Base-by-base conservation (phyloP, 2,888 invertebrate species). In the Saturnia japonica region DNA sequence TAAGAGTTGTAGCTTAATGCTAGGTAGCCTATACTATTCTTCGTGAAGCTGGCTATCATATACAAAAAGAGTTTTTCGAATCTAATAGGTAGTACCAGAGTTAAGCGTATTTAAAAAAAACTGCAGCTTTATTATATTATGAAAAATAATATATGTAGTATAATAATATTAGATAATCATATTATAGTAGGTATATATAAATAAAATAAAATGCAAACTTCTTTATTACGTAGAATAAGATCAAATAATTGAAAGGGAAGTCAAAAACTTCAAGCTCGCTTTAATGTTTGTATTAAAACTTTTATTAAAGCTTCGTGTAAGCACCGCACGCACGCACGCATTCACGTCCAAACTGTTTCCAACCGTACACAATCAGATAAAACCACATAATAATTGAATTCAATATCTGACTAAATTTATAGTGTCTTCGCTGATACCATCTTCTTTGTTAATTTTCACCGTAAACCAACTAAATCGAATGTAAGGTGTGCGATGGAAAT, bases 331-430 rank as follows among this genome's bases (percentile, higher is more conserved):
- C 34, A 34, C 73, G 72, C 73, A 2, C 34, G 34, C 34, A 34
- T 6, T 2, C 34, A 34, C 73, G 72, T 74, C 68, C 71, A 47
- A 68, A 70, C 43, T 72, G 71, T 73, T 74, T 73, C 71, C 72
- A 72, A 74, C 75, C 73, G 70, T 70, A 74, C 19, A 75, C 73
- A 71, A 77, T 76, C 77, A 74, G 76, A 78, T 64, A 75, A 75
- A 72, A 43, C 34, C 62, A 71, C 75, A 74, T 77, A 78, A 82
- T 86, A 86, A 85, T 86, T 85, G 84, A 86, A 87, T 85, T 86
- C 85, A 85, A 85, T 86, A 85, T 79, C 84, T 80, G 80, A 81
- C 82, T 85, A 86, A n/a, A 87, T 88, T 87, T 87, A 88, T 86
- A 34, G 82, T 85, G 82, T 85, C 85, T 84, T 83, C 83, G 77